A percentile compares a stretch with the other conserved stretches of the same genome.
Evolutionary conservation across 1,140 invertebrate genomes (phyloP).

Genomic region (Scaptomyza pallida): DNA sequence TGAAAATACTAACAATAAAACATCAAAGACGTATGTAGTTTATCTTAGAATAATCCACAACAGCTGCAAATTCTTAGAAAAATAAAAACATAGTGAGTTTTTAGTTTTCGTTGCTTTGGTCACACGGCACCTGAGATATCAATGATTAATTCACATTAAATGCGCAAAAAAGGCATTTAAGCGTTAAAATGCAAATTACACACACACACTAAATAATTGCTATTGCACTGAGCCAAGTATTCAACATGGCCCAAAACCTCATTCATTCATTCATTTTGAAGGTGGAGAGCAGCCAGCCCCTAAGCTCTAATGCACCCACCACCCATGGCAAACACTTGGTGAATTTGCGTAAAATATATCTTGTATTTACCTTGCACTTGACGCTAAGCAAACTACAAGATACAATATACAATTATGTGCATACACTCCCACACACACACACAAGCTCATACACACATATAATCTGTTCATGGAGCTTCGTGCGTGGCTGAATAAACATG

Average conservation of each 20-base stretch:
- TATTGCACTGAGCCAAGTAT: slow-evolving; percentile 30
- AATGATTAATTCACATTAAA: slow-evolving; percentile 63
- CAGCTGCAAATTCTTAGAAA: too few species aligned
- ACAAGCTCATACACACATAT: neutral
- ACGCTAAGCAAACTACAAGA: slow-evolving; percentile 74
- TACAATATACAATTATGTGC: slow-evolving; percentile 50
- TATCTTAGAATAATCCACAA: too few species aligned
- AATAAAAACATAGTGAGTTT: too few species aligned
- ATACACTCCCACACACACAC: neutral
- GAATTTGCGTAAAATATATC: slow-evolving; percentile 82
- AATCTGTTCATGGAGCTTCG: slow-evolving; percentile 20
- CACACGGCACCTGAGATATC: slow-evolving; percentile 16
- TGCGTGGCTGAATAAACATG: slow-evolving; percentile 76
- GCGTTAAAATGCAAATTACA: slow-evolving; percentile 80
- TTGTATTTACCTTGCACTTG: slow-evolving; percentile 82
- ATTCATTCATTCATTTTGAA: neutral
- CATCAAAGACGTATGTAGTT: too few species aligned
- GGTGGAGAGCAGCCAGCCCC: neutral
- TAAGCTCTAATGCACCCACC: neutral
- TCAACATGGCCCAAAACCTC: neutral
- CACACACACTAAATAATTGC: slow-evolving; percentile 65
- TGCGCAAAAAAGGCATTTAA: slow-evolving; percentile 71
- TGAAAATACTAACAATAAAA: too few species aligned
- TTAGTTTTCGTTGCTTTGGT: neutral
- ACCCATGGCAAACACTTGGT: slow-evolving; percentile 67